Evolutionary conservation across 2,113 vertebrate genomes (phyloP).

Genomic region (Rhagologus leucostigma): DNA sequence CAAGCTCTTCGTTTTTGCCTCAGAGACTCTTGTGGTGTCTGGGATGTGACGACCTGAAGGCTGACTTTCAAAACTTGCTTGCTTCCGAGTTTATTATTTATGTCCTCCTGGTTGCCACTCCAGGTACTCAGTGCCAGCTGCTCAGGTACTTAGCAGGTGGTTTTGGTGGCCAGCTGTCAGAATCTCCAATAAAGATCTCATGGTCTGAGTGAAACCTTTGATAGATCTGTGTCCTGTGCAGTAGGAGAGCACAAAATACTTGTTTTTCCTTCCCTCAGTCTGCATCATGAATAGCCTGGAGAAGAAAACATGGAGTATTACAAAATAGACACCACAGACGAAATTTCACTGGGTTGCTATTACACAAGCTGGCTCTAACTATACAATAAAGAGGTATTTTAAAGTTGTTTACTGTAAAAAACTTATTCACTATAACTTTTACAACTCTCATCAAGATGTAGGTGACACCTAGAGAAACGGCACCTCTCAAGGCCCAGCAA

Average conservation of each 20-base stretch:
- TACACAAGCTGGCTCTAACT: background rate
- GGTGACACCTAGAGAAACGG: background rate
- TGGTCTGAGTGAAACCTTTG: background rate
- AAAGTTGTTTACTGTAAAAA: background rate
- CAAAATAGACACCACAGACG: background rate
- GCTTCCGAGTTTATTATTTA: background rate
- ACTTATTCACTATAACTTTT: background rate
- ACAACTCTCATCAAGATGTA: background rate
- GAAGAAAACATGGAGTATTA: background rate
- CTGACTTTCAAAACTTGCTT: background rate
- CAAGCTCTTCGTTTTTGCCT: background rate
- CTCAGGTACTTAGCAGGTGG: background rate
- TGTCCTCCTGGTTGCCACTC: background rate
- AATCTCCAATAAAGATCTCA: background rate
- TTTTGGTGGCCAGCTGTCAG: background rate
- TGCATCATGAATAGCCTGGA: background rate
- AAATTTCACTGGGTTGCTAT: background rate
- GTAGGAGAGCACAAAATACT: background rate
- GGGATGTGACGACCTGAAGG: background rate
- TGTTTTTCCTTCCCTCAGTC: background rate
- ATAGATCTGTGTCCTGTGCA: background rate
- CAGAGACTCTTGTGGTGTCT: background rate
- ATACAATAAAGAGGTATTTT: background rate
- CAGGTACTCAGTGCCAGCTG: background rate
- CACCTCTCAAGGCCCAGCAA: background rate